A percentile compares a stretch with the other conserved stretches of the same genome.
Conservation (phyloP, 2,888 invertebrate species). For the Campoletis raptor region DNA sequence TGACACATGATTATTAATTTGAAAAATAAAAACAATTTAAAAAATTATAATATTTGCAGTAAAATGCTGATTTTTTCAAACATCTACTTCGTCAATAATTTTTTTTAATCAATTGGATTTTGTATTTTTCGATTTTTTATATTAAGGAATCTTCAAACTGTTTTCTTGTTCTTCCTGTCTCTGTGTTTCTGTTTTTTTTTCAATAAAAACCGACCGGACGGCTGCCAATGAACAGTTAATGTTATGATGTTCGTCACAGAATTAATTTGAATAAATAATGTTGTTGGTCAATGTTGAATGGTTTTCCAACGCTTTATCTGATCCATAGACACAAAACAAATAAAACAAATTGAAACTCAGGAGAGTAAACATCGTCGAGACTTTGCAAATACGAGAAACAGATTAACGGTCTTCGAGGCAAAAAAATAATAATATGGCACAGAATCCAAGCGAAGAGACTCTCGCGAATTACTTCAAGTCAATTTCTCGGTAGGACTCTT, state of each 20-base stretch:
- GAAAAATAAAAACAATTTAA: too few relatives aligned
- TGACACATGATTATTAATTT: too few relatives aligned
- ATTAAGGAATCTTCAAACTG: too few relatives aligned
- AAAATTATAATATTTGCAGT: too few relatives aligned
- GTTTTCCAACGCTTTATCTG: neutral
- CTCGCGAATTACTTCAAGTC: constrained; percentile 55
- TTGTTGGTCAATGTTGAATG: neutral
- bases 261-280: neutral
- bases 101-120: too few relatives aligned
- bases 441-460: constrained; percentile 23
- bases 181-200: too few relatives aligned
- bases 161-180: too few relatives aligned
- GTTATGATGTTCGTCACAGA: neutral
- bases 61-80: too few relatives aligned
- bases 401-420: constrained; percentile 10
- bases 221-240: too few relatives aligned
- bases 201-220: too few relatives aligned
- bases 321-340: neutral
- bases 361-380: neutral
- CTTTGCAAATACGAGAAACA: neutral
- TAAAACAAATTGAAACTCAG: neutral
- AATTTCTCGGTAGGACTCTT: constrained; percentile 55
- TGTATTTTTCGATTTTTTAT: too few relatives aligned
- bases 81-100: too few relatives aligned
- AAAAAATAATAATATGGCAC: constrained; percentile 26